These are phyloP conservation scores for Pipistrellus pygmaeus DNA, from an alignment of 2,797 vertebrate genomes.

Conservation along the genomic window DNA sequence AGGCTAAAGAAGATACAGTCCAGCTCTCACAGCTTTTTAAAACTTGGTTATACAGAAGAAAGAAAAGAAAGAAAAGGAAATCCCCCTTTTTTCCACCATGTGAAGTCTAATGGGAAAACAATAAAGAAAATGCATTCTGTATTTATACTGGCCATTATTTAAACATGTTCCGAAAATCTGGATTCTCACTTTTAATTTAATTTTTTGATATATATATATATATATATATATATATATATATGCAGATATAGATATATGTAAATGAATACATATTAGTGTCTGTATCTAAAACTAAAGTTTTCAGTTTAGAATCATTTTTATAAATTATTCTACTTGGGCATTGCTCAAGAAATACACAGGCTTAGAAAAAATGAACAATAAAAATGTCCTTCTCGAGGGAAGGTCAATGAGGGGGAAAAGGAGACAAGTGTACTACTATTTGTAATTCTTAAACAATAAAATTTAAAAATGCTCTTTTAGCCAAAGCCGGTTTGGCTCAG, in stretches of 20 bases:
- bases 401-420: too few species aligned
- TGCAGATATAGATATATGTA: neutral
- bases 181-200: slow-evolving; percentile 53
- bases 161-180: slow-evolving; percentile 59
- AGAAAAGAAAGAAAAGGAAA: neutral
- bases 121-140: slow-evolving; percentile 70
- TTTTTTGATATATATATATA: neutral
- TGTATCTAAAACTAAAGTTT: slow-evolving; percentile 37
- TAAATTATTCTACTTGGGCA: slow-evolving; percentile 39
- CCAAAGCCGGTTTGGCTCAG: too few species aligned
- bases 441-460: too few species aligned
- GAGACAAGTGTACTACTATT: too few species aligned
- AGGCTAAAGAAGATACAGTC: slow-evolving; percentile 64
- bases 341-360: slow-evolving; percentile 43
- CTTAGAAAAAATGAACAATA: slow-evolving; percentile 15
- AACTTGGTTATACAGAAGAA: slow-evolving; percentile 79
- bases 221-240: neutral
- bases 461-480: too few species aligned
- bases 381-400: neutral
- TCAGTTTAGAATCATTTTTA: neutral
- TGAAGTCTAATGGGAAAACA: slow-evolving; percentile 69
- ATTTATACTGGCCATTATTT: slow-evolving; percentile 71
- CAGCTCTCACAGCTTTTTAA: slow-evolving; percentile 58
- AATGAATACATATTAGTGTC: neutral
- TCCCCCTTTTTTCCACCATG: slow-evolving; percentile 74